Percentiles rank a stretch among this genome's conserved stretches.
phyloP scores from a whole-genome alignment of 1,140 invertebrate species.

The Drosophila ercepeae region DNA sequence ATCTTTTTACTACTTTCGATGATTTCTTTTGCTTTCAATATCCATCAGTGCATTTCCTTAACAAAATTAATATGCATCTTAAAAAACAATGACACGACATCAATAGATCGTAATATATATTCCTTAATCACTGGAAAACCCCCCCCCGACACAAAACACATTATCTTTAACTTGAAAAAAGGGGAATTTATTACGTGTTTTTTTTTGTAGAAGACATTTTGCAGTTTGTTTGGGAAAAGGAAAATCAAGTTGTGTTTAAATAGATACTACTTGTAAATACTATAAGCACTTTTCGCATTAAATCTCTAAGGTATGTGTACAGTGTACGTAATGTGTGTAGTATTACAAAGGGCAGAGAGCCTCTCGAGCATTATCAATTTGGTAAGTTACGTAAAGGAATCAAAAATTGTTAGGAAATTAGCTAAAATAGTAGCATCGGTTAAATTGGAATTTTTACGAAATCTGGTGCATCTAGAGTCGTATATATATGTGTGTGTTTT shows the following conservation, averaged over 20 bases:
- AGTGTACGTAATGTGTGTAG: slow-evolving; percentile 21
- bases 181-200: slow-evolving; percentile 55
- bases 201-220: slow-evolving; percentile 1
- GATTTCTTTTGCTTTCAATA: background rate
- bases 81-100: no score
- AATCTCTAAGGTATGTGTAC: slow-evolving; percentile 49
- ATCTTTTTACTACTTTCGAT: no score
- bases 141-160: slow-evolving; percentile 3
- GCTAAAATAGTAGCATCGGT: slow-evolving; percentile 26
- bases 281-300: slow-evolving; percentile 54
- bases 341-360: slow-evolving; percentile 34
- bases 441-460: slow-evolving; percentile 69
- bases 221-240: slow-evolving; percentile 14
- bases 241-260: slow-evolving; percentile 19
- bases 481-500: slow-evolving; percentile 14
- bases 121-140: background rate
- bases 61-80: no score
- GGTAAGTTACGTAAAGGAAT: slow-evolving; percentile 1
- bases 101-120: no score
- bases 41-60: no score
- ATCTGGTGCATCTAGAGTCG: slow-evolving; percentile 53
- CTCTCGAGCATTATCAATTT: slow-evolving; percentile 45
- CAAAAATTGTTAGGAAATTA: slow-evolving; percentile 22
- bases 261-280: slow-evolving; percentile 46
- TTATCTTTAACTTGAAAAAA: slow-evolving; percentile 45